These are phyloP conservation scores for Ursus arctos DNA, from an alignment of 2,113 vertebrate genomes.

Conservation along the genomic window DNA sequence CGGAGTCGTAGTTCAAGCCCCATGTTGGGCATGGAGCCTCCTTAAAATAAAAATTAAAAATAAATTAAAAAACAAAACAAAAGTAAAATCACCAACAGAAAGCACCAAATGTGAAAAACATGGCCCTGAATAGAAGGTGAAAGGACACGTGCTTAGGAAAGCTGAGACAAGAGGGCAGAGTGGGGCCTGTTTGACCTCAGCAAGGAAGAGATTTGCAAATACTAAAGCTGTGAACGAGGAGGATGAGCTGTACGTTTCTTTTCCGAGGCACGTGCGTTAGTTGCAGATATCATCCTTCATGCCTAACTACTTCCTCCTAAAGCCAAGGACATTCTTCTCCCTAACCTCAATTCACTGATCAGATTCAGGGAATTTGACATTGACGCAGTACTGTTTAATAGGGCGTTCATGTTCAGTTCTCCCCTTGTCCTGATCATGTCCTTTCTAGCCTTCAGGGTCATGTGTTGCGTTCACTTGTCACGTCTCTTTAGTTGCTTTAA, in stretches of 20 bases:
- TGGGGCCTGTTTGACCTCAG: not conserved
- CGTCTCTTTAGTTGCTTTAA: not conserved
- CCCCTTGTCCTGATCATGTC: not conserved
- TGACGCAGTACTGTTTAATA: not conserved
- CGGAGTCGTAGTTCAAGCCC: not conserved
- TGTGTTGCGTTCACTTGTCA: not conserved
- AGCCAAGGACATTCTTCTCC: not conserved
- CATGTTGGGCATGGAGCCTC: not conserved
- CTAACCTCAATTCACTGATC: not conserved
- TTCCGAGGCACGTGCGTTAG: not conserved
- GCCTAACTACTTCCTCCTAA: not conserved
- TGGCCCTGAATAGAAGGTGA: not conserved
- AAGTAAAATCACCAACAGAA: not conserved
- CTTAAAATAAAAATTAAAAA: not conserved
- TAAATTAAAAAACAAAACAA: not conserved
- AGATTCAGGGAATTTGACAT: not conserved
- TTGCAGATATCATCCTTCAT: not conserved
- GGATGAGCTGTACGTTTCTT: not conserved
- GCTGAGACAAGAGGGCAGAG: not conserved
- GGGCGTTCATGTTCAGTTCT: fast-evolving
- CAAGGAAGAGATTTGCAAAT: not conserved
- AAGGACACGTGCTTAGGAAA: not conserved
- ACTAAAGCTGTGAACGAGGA: not conserved
- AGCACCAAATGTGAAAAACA: not conserved
- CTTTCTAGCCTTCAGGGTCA: not conserved